Evolutionary conservation across 2,888 invertebrate genomes (phyloP).

Genomic region (Lasioglossum morio): DNA sequence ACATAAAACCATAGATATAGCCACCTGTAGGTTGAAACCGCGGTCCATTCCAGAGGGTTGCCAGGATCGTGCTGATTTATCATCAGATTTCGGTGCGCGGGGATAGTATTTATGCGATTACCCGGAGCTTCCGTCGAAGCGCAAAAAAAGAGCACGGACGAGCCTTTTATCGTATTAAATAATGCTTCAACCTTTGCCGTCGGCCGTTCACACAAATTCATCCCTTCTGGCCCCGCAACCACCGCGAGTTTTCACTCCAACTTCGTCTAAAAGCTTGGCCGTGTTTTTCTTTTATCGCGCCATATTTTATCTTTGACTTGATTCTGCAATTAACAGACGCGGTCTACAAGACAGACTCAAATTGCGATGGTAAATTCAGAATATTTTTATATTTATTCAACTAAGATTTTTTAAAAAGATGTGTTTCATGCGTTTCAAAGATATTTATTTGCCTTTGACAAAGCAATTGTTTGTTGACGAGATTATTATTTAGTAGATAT

Average conservation of each 20-base stretch:
- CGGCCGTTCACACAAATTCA: not conserved
- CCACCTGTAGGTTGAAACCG: conserved; percentile 60
- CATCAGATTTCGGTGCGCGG: conserved; percentile 51
- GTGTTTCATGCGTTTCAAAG: not conserved
- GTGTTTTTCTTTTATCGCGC: not conserved
- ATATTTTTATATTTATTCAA: too few species aligned
- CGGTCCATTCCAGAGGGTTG: conserved; percentile 45
- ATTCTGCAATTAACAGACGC: not conserved
- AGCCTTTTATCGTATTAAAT: conserved; percentile 22
- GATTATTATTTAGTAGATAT: too few species aligned
- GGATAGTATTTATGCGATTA: conserved; percentile 47
- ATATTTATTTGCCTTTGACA: not conserved
- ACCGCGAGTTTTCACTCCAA: too few species aligned
- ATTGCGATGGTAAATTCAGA: too few species aligned
- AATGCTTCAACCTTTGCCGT: conserved; percentile 2
- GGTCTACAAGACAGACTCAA: too few species aligned
- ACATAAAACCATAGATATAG: conserved; percentile 45
- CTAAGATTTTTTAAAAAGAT: not conserved
- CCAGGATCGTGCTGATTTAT: conserved; percentile 59
- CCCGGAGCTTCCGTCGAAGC: conserved; percentile 20
- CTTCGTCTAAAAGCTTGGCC: not conserved
- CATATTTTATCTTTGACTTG: not conserved
- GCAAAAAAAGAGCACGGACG: not conserved
- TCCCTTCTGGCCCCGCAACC: not conserved
- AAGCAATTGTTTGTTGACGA: too few species aligned